phyloP scores from a whole-genome alignment of 2,797 vertebrate genomes.

The Cetoscarus ocellatus region DNA sequence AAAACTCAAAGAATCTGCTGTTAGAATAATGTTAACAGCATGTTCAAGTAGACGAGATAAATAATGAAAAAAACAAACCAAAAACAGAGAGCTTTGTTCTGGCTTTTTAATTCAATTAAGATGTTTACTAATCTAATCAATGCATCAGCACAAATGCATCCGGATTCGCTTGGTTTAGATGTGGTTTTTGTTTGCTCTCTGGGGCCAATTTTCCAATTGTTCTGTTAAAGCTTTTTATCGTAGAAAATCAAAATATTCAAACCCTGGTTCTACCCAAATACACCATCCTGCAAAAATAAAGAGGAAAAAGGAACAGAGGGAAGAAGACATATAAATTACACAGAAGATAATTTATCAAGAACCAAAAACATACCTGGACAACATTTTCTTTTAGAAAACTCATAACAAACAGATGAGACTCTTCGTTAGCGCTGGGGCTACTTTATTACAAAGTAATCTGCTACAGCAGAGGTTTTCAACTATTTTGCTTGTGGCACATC shows the following conservation, averaged over 20 bases:
- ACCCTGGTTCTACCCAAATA: slow-evolving; percentile 28
- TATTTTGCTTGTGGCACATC: too few species aligned
- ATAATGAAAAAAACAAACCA: slow-evolving; percentile 58
- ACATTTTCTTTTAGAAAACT: slow-evolving; percentile 4
- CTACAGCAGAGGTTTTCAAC: too few species aligned
- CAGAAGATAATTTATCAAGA: neutral
- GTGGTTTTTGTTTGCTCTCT: slow-evolving; percentile 83
- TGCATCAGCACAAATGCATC: slow-evolving; percentile 80
- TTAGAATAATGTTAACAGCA: slow-evolving; percentile 67
- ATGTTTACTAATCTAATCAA: slow-evolving; percentile 83
- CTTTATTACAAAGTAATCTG: too few species aligned
- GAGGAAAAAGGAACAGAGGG: slow-evolving; percentile 16
- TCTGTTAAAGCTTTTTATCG: slow-evolving; percentile 73
- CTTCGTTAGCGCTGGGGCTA: slow-evolving; percentile 3
- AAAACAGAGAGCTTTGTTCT: slow-evolving; percentile 74
- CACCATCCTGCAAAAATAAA: slow-evolving; percentile 40
- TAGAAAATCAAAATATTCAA: slow-evolving; percentile 55
- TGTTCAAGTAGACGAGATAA: slow-evolving; percentile 65
- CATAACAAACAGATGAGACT: neutral
- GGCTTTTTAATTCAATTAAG: slow-evolving; percentile 82
- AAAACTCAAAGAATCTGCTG: slow-evolving; percentile 57
- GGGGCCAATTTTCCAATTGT: slow-evolving; percentile 79
- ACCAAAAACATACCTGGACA: slow-evolving; percentile 4
- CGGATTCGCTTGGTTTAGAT: slow-evolving; percentile 79
- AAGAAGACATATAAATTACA: slow-evolving; percentile 12